Evolutionary conservation across 2,113 vertebrate genomes (phyloP), one percentile per base, ranked within the genome.

Genomic region (Pygoscelis antarcticus): DNA sequence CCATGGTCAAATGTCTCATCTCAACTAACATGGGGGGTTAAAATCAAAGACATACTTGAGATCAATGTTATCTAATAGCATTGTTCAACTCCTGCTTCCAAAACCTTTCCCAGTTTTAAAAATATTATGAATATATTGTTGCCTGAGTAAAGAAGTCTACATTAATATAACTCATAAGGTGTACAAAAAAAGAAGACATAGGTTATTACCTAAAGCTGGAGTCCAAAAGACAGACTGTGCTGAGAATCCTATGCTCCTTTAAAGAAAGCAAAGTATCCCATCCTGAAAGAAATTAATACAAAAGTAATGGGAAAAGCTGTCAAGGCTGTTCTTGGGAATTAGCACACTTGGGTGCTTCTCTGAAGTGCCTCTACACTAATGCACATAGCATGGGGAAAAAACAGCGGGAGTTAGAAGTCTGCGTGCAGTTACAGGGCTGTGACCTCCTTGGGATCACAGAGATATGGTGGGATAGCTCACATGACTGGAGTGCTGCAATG

Each of bases 391-490:
- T 14, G 18, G 16, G 38, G 76, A 88, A 69, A 15, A 16, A 51
- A 25, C 23, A 62, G 13, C 2, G 3, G 23, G 15, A 52, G 11
- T 62, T 17, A 10, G 29, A 58, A 80, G 2, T 36, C 42, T 70
- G 10, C 13, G 13, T 26, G 14, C 13, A 27, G 23, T 42, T 34
- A 32, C 11, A 13, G 6, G 19, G 6, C 25, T 74, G 32, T 52
- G 34, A 32, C 13, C 5, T 47, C 36, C 20, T 13, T 29, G 22
- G 12, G 19, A n/a, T n/a, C 3, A 1, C 20, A 66, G 32, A 49
- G 6, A 26, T 34, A 17, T 6, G 0, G 1, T 38, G 9, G 25
- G 38, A 29, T 8, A 60, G 13, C 4, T 36, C 10, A 60, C 30
- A 9, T 4, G 8, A 52, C 16, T 44, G 16, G 16, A 71, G n/a